Evolutionary conservation across 2,888 invertebrate species (phyloP).

Genomic region (Rotaria sp.): DNA sequence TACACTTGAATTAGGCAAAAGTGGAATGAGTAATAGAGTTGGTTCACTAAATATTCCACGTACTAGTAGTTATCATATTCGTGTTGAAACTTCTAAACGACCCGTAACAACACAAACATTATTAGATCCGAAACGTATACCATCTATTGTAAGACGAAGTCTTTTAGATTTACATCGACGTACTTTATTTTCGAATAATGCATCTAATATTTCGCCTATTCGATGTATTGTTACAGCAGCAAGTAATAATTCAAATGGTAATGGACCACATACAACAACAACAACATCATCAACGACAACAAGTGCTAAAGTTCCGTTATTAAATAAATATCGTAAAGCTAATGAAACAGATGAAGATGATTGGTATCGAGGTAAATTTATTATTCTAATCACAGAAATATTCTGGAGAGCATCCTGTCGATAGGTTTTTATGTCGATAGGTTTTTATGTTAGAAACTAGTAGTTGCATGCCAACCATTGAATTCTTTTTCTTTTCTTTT

Average conservation of each 20-base stretch:
- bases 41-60: neutral
- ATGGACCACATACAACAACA: neutral
- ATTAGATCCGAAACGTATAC: neutral
- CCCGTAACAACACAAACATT: neutral
- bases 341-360: neutral
- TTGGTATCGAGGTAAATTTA: constrained; percentile 5
- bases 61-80: neutral
- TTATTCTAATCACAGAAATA: neutral
- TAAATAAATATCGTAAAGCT: neutral
- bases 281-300: neutral
- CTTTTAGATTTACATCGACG: constrained; percentile 25
- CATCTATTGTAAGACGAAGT: neutral
- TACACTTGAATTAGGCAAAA: neutral
- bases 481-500: neutral
- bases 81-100: neutral
- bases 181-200: neutral
- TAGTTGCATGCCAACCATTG: neutral
- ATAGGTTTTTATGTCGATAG: neutral
- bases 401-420: neutral
- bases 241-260: neutral
- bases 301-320: neutral
- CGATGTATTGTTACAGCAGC: constrained; percentile 1
- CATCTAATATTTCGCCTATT: neutral
- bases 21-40: neutral
- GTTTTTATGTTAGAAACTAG: neutral